Conservation (phyloP, 2,797 vertebrate species). For the Lithobates pipiens region DNA sequence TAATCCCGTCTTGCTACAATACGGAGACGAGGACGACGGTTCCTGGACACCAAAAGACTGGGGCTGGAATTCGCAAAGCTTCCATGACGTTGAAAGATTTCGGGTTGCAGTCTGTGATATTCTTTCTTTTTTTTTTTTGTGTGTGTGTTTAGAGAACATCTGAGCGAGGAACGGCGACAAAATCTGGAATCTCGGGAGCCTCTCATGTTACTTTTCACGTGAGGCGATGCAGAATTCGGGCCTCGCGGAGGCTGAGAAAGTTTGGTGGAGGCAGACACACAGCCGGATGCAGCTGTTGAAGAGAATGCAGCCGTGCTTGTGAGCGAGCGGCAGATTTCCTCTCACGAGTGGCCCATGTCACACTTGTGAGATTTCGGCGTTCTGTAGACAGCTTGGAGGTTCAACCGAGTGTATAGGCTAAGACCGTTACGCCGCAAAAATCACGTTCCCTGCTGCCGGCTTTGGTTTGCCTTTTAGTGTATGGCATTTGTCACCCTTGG, state of each 20-base stretch:
- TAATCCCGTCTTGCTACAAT: constrained; percentile 5
- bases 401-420: neutral
- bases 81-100: constrained; percentile 31
- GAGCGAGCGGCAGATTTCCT: constrained; percentile 19
- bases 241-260: constrained; percentile 27
- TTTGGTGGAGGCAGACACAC: constrained; percentile 26
- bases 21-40: neutral
- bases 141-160: constrained; percentile 20
- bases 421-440: neutral
- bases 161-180: constrained; percentile 21
- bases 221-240: constrained; percentile 22
- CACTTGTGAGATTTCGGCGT: constrained; percentile 22
- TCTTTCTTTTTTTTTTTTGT: neutral
- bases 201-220: constrained; percentile 48
- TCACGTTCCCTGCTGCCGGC: neutral
- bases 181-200: constrained; percentile 34
- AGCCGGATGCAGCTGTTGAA: constrained; percentile 56
- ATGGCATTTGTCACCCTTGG: too few species aligned
- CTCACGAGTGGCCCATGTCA: constrained; percentile 27
- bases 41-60: neutral
- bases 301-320: constrained; percentile 32
- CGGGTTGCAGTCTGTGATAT: neutral
- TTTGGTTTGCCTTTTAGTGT: neutral
- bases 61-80: constrained; percentile 22
- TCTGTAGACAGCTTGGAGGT: constrained; percentile 10